Conservation (phyloP, 2,113 vertebrate genomes). For the Redunca redunca region DNA sequence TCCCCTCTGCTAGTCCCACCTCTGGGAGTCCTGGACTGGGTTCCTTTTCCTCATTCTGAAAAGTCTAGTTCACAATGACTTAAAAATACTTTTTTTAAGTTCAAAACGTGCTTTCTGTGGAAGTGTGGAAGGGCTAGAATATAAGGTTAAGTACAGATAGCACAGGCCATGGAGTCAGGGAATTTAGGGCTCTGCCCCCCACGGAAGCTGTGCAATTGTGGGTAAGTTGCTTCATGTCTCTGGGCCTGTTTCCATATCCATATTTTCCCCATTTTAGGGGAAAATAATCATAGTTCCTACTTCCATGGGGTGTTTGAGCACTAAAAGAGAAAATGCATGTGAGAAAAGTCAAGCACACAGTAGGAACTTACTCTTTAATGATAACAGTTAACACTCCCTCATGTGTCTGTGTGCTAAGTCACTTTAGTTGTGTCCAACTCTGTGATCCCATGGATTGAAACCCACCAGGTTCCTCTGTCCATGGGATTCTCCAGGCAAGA, state of each 20-base stretch:
- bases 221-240: neutral
- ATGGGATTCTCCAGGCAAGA: neutral
- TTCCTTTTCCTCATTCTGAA: neutral
- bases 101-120: neutral
- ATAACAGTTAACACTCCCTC: neutral
- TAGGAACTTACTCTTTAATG: neutral
- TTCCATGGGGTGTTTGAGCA: neutral
- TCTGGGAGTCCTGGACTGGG: neutral
- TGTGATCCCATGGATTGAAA: neutral
- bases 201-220: neutral
- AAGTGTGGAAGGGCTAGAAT: neutral
- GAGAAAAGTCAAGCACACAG: neutral
- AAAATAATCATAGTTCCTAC: neutral
- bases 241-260: neutral
- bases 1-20: neutral
- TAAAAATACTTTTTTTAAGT: neutral
- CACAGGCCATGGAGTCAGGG: neutral
- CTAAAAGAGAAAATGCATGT: neutral
- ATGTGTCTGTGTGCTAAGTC: neutral
- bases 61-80: neutral
- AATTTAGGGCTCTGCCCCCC: neutral
- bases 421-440: neutral
- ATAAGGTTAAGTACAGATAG: neutral
- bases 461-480: neutral
- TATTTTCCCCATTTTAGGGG: neutral